Conservation (phyloP, 2,888 invertebrate genomes). For the Hirtodrosophila duncani region DNA sequence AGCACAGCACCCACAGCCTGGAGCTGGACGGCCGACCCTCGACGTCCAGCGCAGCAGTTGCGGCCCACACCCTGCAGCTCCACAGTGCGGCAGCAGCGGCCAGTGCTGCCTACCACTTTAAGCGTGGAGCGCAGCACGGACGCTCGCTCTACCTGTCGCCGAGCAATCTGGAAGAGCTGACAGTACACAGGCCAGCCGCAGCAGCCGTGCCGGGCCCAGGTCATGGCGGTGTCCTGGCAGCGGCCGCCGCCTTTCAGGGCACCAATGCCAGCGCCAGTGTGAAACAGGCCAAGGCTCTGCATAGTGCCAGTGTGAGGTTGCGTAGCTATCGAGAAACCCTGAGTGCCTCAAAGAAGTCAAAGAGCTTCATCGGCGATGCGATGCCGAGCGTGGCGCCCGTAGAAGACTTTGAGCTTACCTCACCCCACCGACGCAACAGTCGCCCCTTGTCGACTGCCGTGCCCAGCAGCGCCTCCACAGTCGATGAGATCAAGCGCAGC, state of each 20-base stretch:
- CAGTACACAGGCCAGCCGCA: slow-evolving; percentile 75
- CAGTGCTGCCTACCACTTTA: slow-evolving; percentile 75
- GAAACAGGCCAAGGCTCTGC: slow-evolving; percentile 76
- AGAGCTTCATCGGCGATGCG: slow-evolving; percentile 77
- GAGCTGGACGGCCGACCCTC: slow-evolving; percentile 76
- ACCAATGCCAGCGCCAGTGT: slow-evolving; percentile 76
- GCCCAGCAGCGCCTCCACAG: slow-evolving; percentile 61
- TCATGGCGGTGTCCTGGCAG: slow-evolving; percentile 76
- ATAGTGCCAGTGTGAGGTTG: slow-evolving; percentile 77
- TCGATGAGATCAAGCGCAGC: slow-evolving; percentile 78
- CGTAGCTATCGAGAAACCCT: slow-evolving; percentile 77
- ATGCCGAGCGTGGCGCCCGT: slow-evolving; percentile 27
- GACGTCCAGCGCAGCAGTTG: slow-evolving; percentile 60
- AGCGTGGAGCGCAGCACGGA: slow-evolving; percentile 76
- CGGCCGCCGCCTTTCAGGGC: slow-evolving; percentile 77
- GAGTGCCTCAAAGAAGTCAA: slow-evolving; percentile 78
- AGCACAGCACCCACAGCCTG: slow-evolving; percentile 78
- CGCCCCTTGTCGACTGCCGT: slow-evolving; percentile 75
- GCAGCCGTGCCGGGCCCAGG: slow-evolving; percentile 76
- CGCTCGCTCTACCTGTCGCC: slow-evolving; percentile 78
- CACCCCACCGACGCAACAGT: slow-evolving; percentile 78
- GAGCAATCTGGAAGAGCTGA: slow-evolving; percentile 77
- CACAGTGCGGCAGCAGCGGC: slow-evolving; percentile 75
- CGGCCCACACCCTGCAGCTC: slow-evolving; percentile 66
- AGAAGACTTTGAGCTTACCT: slow-evolving; percentile 77